These are phyloP conservation scores for Quiscalus mexicanus DNA, from an alignment of 2,113 vertebrate genomes.

Conservation along the genomic window DNA sequence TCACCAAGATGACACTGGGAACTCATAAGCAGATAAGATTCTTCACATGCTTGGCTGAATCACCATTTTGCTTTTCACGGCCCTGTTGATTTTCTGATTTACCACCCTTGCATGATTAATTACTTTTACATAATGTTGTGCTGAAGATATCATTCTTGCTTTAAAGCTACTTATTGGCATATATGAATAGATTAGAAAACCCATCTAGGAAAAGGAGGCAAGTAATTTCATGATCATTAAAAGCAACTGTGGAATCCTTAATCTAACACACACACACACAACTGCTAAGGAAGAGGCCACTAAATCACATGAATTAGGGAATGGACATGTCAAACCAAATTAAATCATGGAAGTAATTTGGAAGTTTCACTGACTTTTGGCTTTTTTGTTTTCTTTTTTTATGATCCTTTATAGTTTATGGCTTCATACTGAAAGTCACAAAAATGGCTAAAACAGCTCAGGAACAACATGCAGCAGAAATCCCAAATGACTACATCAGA, in stretches of 20 bases:
- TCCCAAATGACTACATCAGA: neutral
- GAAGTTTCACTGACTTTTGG: neutral
- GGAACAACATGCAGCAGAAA: neutral
- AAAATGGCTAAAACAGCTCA: neutral
- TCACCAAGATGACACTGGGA: neutral
- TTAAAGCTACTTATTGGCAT: conserved; percentile 33
- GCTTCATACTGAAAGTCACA: neutral
- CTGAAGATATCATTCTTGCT: conserved; percentile 44
- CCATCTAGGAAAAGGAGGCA: conserved; percentile 9
- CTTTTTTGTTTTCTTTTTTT: neutral
- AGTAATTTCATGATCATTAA: conserved; percentile 20
- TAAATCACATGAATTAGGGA: neutral
- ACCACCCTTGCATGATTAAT: conserved; percentile 24
- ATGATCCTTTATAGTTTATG: neutral
- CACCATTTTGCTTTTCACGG: neutral
- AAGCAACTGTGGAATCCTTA: neutral
- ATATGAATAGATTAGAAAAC: conserved; percentile 10
- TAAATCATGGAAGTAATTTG: neutral
- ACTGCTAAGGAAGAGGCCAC: neutral
- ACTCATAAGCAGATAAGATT: neutral
- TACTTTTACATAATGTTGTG: conserved; percentile 29
- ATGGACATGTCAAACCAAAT: neutral
- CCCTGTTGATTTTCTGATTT: conserved; percentile 44
- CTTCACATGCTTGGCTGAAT: neutral
- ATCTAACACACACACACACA: neutral